Evolutionary conservation across 92 coral and sea anemone species (phyloP), one percentile per base, ranked within the genome.

Genomic region (Pocillopora meandrina): DNA sequence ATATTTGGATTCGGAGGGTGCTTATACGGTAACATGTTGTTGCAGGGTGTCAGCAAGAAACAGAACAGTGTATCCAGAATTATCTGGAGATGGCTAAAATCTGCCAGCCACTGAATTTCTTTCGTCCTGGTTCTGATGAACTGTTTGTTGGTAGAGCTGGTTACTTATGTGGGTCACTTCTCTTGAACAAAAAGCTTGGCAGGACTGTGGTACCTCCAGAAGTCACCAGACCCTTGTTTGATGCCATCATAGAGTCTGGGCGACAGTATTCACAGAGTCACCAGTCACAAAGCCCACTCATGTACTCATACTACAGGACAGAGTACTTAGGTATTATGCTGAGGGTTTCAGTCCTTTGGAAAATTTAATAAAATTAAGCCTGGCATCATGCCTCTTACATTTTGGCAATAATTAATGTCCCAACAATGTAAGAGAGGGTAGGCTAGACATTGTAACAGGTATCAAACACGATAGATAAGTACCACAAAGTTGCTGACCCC

Each of bases 121-220:
- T 90, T 65, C 92, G 87, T 15, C 87, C 86, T 61, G 97, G 98
- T 1, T 92, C 95, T 26, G 97, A 95, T 79, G 98, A 95, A 57
- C 87, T 95, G 84, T 91, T 95, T 75, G 93, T 95, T 67, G 98
- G 98, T 55, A 90, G 98, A 68, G 93, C 98, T 20, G 98, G 98
- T 34, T 95, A 95, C 82, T 86, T 95, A 61, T 90, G 98, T 90
- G 94, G 92, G 21, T 93, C 92, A 47, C 80, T 90, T 78, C 82
- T 92, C 76, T 79, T 95, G 49, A 92, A 95, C 86, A 82, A 77
- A 82, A 90, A 83, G 86, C 87, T 94, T 20, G 93, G 95, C 8
- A 82, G 85, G 57, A 78, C 75, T 16, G 94, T 90, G 61, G 81
- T 95, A 16, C 93, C 98, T 68, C 60, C 88, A 65, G 95, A 86